These are phyloP conservation scores for Ypsolopha scabrella DNA, from an alignment of 2,888 invertebrate genomes.

Conservation along the genomic window DNA sequence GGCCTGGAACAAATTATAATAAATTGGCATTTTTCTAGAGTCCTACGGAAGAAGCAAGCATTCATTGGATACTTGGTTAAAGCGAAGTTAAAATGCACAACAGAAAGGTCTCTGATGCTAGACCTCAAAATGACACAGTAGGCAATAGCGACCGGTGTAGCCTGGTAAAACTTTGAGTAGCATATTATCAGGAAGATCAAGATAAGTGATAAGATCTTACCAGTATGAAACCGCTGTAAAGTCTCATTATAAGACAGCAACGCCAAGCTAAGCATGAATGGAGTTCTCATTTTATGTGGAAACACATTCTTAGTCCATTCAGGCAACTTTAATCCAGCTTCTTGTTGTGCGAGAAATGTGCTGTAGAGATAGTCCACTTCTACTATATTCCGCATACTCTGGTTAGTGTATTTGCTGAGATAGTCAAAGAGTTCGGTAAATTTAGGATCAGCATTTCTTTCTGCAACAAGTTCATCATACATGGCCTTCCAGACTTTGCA, in stretches of 20 bases:
- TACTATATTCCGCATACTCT: conserved; percentile 65
- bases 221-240: conserved; percentile 79
- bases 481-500: conserved; percentile 47
- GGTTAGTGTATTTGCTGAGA: conserved; percentile 64
- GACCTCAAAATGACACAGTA: no score
- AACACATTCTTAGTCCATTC: conserved; percentile 79
- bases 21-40: no score
- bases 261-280: conserved; percentile 78
- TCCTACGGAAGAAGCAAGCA: no score
- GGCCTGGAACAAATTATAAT: conserved; percentile 54
- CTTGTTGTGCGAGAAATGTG: conserved; percentile 73
- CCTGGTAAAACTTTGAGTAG: no score
- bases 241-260: conserved; percentile 77
- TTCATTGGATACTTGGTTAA: no score
- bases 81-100: no score
- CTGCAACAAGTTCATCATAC: conserved; percentile 58
- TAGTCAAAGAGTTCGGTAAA: conserved; percentile 74
- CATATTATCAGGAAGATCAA: no score
- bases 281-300: conserved; percentile 73
- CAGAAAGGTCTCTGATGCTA: no score
- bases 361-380: conserved; percentile 80
- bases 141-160: no score
- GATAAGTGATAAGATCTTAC: conserved; percentile 38
- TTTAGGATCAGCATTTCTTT: conserved; percentile 60
- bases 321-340: conserved; percentile 77